A percentile compares a stretch with the other conserved stretches of the same genome.
Conservation (phyloP, 2,113 vertebrate genomes). For the Carassius carassius region DNA sequence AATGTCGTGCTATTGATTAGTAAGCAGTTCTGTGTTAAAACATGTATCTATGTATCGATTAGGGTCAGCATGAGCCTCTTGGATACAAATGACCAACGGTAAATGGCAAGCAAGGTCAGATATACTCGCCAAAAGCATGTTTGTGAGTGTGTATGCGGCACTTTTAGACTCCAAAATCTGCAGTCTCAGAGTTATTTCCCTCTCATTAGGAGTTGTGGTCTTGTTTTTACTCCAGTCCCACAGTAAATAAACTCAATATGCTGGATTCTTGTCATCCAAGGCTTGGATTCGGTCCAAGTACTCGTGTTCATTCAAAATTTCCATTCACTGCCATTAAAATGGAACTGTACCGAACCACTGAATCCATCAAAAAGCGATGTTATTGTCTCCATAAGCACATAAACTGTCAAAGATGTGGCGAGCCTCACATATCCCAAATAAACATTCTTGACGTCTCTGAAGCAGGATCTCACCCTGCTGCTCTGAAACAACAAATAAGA, state of each 20-base stretch:
- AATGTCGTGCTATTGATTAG: constrained; percentile 64
- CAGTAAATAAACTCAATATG: constrained; percentile 54
- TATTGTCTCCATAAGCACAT: constrained; percentile 54
- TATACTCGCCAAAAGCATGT: constrained; percentile 4
- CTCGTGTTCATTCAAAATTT: constrained; percentile 38
- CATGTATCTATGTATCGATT: constrained; percentile 68
- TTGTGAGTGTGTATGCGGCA: not conserved
- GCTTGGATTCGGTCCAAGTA: constrained; percentile 51
- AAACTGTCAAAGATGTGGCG: constrained; percentile 60
- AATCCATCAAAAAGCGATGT: constrained; percentile 49
- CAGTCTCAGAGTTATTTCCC: constrained; percentile 32
- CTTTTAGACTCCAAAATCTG: constrained; percentile 8
- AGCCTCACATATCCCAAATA: constrained; percentile 54
- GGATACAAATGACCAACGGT: constrained; percentile 53
- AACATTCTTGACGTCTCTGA: constrained; percentile 52
- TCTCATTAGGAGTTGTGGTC: constrained; percentile 50
- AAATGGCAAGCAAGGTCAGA: constrained; percentile 74
- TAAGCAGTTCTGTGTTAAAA: constrained; percentile 63
- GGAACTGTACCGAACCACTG: constrained; percentile 47
- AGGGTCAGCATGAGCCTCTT: constrained; percentile 61
- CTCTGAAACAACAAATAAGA: constrained; percentile 53
- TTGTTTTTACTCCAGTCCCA: constrained; percentile 37
- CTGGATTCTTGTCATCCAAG: constrained; percentile 38
- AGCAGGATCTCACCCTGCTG: constrained; percentile 39
- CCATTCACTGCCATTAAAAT: constrained; percentile 52